Evolutionary conservation across 1,140 invertebrate species (phyloP), one percentile per base, ranked within the genome.

Genomic region (Thalassaphorura encarpata): DNA sequence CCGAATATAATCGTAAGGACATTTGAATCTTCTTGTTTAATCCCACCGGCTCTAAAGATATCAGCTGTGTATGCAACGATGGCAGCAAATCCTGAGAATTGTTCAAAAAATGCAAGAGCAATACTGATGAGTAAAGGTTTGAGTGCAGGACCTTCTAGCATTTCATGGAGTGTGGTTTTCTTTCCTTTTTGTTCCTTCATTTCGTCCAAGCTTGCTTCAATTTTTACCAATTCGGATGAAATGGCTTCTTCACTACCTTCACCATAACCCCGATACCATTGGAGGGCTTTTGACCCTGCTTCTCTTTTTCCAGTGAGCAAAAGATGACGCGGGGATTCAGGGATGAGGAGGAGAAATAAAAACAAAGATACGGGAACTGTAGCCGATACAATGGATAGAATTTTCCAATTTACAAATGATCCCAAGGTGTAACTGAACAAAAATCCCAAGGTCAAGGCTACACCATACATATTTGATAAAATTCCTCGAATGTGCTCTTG

Each of bases 31-130:
- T 69, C 40, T 15, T 52, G 61, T n/a, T n/a, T n/a, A 39, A 39
- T 56, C 21, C 65, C 62, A 29, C 56, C 48, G 5, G 52, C 67
- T 52, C 68, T 58, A 58, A 75, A 75, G 40, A 76, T 76, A 11
- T 67, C 64, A 4, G 69, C 70, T 2, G 72, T 68, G 52, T 74
- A 75, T 54, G 73, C 76, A 64, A 75, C 69, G 31, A 76, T 66
- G 13, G 69, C 73, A 63, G 76, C 64, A 26, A 68, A 61, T 15
- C 67, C 67, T 21, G 56, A 62, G 33, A 64, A 56, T 33, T 68
- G 67, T 48, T 68, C 67, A 39, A 68, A 60, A n/a, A 62, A 62
- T 62, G 68, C 42, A 13, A 45, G 21, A 8, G 42, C 42, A 45
- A 45, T 23, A 45, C 42, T 52, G 15, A 67, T 52, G 18, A 59